Percentiles rank a stretch among this genome's conserved stretches.
phyloP scores from a whole-genome alignment of 1,140 invertebrate genomes.

The Carcinoscorpius rotundicauda region DNA sequence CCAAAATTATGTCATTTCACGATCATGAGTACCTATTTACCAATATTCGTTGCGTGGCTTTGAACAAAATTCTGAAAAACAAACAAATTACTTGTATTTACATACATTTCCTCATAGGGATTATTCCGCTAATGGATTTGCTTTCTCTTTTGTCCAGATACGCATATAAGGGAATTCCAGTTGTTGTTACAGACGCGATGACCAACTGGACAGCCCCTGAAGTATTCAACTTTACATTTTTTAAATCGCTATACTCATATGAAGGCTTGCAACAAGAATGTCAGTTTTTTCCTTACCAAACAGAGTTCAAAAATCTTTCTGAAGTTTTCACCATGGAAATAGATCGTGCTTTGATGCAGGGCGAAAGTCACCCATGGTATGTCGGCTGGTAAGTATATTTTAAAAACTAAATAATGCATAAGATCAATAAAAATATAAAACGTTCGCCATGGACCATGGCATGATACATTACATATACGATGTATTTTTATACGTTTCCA shows the following conservation, averaged over 20 bases:
- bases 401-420: too few species aligned
- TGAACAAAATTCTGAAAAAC: too few species aligned
- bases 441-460: too few species aligned
- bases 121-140: too few species aligned
- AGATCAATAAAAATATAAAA: too few species aligned
- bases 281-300: conserved; percentile 85
- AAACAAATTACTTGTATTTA: too few species aligned
- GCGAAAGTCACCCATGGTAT: conserved; percentile 62
- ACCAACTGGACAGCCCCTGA: conserved; percentile 29
- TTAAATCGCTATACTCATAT: conserved; percentile 30
- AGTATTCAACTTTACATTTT: conserved; percentile 30
- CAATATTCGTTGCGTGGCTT: too few species aligned
- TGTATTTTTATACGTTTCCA: too few species aligned
- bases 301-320: conserved; percentile 56
- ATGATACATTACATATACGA: too few species aligned
- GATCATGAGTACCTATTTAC: too few species aligned
- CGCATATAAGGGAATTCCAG: conserved; percentile 14
- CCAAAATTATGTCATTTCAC: too few species aligned
- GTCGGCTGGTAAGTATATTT: conserved; percentile 64
- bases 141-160: conserved; percentile 5
- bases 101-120: too few species aligned
- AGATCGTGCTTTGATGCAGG: conserved; percentile 46
- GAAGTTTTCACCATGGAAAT: conserved; percentile 57
- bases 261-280: conserved; percentile 37
- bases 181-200: conserved; percentile 23